These are phyloP conservation scores for Tigriopus japonicus DNA, from an alignment of 1,140 invertebrate genomes.

Conservation along the genomic window DNA sequence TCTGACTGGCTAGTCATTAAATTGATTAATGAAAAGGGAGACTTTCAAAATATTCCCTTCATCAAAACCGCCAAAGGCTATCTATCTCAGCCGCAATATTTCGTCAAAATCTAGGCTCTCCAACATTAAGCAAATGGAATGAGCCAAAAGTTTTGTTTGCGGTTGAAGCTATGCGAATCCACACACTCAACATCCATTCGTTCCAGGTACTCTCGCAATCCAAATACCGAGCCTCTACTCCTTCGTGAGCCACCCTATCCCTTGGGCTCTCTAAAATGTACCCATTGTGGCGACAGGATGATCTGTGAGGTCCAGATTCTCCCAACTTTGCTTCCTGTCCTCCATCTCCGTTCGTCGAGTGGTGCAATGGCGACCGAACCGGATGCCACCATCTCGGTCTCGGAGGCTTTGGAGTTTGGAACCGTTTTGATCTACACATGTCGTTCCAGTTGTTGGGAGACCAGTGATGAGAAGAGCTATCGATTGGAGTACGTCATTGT, in stretches of 20 bases:
- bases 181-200: conserved; percentile 13
- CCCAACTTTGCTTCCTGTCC: conserved; percentile 48
- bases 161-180: no score
- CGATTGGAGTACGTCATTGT: conserved; percentile 48
- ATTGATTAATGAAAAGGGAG: no score
- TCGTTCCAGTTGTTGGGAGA: conserved; percentile 57
- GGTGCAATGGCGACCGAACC: background rate
- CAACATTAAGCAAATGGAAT: no score
- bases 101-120: no score
- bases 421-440: conserved; percentile 62
- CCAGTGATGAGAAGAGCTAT: conserved; percentile 36
- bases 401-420: conserved; percentile 45
- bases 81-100: no score
- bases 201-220: conserved; percentile 16
- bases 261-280: conserved; percentile 33
- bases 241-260: conserved; percentile 40
- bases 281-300: conserved; percentile 45
- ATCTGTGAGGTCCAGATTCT: conserved; percentile 61
- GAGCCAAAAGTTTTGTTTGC: no score
- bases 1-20: no score
- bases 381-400: conserved; percentile 11
- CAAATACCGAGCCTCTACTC: background rate
- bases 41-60: no score
- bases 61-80: no score
- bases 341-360: conserved; percentile 34